Conservation (phyloP, 1,140 invertebrate species). For the Patella vulgata region DNA sequence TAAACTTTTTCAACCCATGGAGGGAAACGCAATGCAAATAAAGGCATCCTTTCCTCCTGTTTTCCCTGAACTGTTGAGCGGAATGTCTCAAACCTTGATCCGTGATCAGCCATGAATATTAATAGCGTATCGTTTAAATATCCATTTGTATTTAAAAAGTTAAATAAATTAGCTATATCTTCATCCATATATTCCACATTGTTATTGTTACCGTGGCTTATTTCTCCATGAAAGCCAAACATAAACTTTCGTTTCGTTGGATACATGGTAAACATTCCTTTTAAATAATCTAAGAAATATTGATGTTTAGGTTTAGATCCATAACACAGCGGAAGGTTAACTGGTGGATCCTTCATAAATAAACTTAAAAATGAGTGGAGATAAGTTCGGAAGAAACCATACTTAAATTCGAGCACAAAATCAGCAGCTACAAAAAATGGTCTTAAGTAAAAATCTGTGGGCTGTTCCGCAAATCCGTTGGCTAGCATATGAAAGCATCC, state of each 20-base stretch:
- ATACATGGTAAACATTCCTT: too few relatives aligned
- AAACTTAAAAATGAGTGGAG: too few relatives aligned
- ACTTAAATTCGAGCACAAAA: too few relatives aligned
- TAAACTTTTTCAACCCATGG: conserved; percentile 75
- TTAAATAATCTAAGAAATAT: conserved; percentile 76
- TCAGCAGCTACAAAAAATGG: conserved; percentile 77
- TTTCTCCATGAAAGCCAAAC: too few relatives aligned
- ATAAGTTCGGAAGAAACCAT: conserved; percentile 67
- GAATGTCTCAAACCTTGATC: conserved; percentile 86
- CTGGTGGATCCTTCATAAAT: too few relatives aligned
- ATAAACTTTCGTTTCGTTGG: too few relatives aligned
- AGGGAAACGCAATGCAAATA: conserved; percentile 83
- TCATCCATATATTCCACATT: conserved; percentile 72
- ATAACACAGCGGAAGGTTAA: conserved; percentile 72
- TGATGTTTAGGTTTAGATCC: conserved; percentile 81
- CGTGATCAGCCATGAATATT: conserved; percentile 91
- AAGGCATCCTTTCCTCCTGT: conserved; percentile 89
- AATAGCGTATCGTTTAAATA: conserved; percentile 72
- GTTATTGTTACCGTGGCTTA: too few relatives aligned
- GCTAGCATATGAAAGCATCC: conserved; percentile 89
- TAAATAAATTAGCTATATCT: conserved; percentile 73
- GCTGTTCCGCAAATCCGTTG: conserved; percentile 85
- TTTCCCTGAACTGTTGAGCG: too few relatives aligned
- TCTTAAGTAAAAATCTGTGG: conserved; percentile 91
- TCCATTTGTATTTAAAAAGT: conserved; percentile 76